Evolutionary conservation across 2,797 vertebrate genomes (phyloP), one percentile per base, ranked within the genome.

Genomic region (Carduelis carduelis): DNA sequence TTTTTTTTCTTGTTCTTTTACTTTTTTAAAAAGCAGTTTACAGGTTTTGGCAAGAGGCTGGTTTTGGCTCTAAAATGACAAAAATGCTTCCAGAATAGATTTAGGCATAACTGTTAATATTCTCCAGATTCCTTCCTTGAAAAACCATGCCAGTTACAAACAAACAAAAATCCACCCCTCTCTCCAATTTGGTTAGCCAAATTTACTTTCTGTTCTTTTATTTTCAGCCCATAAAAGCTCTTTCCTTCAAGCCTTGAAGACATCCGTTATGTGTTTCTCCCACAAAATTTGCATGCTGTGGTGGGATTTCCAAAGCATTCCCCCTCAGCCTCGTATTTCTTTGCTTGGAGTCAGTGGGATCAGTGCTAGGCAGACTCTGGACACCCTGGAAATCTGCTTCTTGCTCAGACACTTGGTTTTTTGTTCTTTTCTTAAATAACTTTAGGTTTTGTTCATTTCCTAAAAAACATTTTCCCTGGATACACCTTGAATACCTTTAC

Each of bases 61-160:
- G 3, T 77, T 74, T 93, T 97, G 97, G 96, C 97, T 91, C 76
- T 88, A 74, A 84, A 92, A 89, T 78, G 52, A 84, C 89, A 96
- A 75, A 94, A 97, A 90, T 87, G 41, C 75, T 93, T 97, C 85
- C 96, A 89, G 86, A 72, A 11, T 59, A 83, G 90, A 92, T 97
- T 90, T 94, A 97, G 95, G 96, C 96, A 97, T 92, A 95, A 92
- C 87, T 84, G 94, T 96, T 97, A 96, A 96, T 97, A 94, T 60
- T 83, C 80, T 97, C 93, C 96, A 97, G 89, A 96, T 97, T 96
- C 37, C 63, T 96, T 81, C 83, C 21, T 95, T 88, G 91, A 89
- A 86, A 93, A 91, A 55, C 19, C 20, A 24, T 83, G 95, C 82
- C 95, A 90, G 39, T 93, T 96, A 80, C 93, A 96, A 97, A 91